Conservation (phyloP, 1,140 invertebrate genomes). For the Hirudo medicinalis region DNA sequence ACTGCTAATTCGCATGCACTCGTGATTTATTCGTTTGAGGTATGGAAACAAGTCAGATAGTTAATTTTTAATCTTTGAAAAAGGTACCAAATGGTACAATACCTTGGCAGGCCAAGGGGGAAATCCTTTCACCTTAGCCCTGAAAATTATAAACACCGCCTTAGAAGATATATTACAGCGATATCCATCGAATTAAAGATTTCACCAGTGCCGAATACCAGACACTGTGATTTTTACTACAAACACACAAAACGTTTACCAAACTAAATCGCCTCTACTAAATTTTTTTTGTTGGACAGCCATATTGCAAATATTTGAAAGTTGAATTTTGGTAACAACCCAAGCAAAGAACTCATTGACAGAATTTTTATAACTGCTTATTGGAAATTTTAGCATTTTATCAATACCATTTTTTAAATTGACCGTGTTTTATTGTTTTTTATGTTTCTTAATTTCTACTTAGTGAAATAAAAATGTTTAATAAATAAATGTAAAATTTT, state of each 20-base stretch:
- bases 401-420: no score
- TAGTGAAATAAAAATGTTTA: no score
- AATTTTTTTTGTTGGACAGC: constrained; percentile 7
- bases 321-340: no score
- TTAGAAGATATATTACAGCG: background rate
- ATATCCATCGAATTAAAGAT: background rate
- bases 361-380: no score
- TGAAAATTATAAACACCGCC: background rate
- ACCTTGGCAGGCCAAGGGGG: constrained; percentile 10
- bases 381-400: no score
- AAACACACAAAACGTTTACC: background rate
- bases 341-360: no score
- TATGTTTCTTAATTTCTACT: no score
- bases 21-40: background rate
- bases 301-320: no score
- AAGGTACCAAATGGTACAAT: background rate
- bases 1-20: background rate
- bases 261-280: constrained; percentile 8
- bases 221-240: background rate
- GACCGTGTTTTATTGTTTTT: no score
- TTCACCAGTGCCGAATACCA: background rate
- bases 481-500: no score
- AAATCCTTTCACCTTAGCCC: constrained; percentile 12
- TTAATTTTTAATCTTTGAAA: background rate
- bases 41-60: background rate